Evolutionary conservation across 2,113 vertebrate species (phyloP).

Genomic region (Eonycteris spelaea): DNA sequence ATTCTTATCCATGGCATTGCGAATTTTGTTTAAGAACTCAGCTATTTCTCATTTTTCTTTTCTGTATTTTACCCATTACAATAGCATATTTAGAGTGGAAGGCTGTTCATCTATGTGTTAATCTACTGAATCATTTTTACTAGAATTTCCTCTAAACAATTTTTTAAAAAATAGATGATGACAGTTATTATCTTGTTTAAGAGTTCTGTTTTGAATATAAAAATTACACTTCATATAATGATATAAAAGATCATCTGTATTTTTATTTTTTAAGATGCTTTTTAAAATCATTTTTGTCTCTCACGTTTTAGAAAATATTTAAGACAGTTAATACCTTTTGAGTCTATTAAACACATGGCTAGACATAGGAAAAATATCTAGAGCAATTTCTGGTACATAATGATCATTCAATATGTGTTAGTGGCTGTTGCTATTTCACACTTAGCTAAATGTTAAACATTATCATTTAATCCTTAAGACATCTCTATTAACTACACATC

Average conservation of each 20-base stretch:
- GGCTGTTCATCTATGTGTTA: neutral
- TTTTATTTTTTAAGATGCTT: neutral
- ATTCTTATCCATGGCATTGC: neutral
- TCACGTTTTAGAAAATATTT: neutral
- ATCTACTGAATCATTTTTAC: neutral
- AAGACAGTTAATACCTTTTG: neutral
- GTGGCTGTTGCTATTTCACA: neutral
- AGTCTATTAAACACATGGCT: neutral
- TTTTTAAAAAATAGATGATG: neutral
- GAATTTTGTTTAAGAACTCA: neutral
- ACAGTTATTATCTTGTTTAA: neutral
- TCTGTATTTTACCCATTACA: neutral
- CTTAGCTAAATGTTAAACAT: neutral
- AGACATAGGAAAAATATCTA: neutral
- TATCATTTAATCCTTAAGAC: neutral
- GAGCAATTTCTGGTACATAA: neutral
- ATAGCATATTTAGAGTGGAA: neutral
- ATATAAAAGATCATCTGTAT: neutral
- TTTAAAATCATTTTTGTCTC: neutral
- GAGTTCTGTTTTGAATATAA: neutral
- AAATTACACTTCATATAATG: neutral
- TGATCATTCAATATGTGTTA: neutral
- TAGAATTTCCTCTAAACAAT: neutral
- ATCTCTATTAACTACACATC: neutral
- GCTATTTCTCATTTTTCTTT: too few relatives aligned